Conservation (phyloP, 1,140 invertebrate species). For the Helicorthomorpha holstii region DNA sequence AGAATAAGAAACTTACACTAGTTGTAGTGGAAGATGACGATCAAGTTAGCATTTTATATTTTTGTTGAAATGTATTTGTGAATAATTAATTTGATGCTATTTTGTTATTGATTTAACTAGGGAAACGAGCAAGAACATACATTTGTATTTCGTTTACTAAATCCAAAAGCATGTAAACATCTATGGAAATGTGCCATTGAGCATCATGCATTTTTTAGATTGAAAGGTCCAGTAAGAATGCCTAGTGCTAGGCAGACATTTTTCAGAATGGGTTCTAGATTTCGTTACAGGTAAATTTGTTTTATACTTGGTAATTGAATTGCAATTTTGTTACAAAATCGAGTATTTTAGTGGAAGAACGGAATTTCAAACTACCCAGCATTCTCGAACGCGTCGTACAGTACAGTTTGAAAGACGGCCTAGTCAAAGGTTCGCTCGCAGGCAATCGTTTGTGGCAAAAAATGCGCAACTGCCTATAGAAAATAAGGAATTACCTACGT, state of each 20-base stretch:
- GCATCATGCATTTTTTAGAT: constrained; percentile 94
- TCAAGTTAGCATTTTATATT: constrained; percentile 26
- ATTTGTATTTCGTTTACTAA: constrained; percentile 74
- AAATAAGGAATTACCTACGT: too few relatives aligned
- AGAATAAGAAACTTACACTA: constrained; percentile 86
- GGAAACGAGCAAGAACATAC: constrained; percentile 82
- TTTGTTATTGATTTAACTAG: constrained; percentile 14
- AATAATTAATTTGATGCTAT: not conserved
- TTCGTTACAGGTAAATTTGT: constrained; percentile 62
- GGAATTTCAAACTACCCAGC: constrained; percentile 85
- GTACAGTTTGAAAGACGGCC: constrained; percentile 90
- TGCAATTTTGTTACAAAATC: not conserved
- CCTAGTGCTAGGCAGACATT: constrained; percentile 82
- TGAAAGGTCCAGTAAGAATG: constrained; percentile 75
- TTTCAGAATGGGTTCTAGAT: constrained; percentile 89
- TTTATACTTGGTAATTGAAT: not conserved
- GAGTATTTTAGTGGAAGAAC: constrained; percentile 49
- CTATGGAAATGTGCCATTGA: constrained; percentile 99
- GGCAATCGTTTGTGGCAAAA: constrained; percentile 41
- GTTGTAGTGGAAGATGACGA: constrained; percentile 94
- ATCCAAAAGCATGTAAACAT: constrained; percentile 97
- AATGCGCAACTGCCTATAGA: too few relatives aligned
- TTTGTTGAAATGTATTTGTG: not conserved
- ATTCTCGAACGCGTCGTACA: constrained; percentile 68
- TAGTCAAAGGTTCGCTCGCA: constrained; percentile 82